Base-by-base conservation (phyloP, 1,140 invertebrate genomes). In the Danaus plexippus region DNA sequence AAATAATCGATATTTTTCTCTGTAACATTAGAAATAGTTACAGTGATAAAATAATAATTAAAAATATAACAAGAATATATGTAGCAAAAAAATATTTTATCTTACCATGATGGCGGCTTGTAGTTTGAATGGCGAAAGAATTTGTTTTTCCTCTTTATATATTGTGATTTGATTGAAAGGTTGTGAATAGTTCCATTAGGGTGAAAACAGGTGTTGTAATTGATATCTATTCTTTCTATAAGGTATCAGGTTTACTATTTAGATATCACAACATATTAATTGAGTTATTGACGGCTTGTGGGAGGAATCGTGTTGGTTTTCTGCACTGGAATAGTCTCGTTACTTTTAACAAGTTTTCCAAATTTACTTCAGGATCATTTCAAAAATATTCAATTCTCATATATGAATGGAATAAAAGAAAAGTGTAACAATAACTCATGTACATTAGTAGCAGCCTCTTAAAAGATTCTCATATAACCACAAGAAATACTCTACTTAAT, bases 171-270 rank as follows among this genome's bases (percentile, higher is more conserved):
- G 75, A 81, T 76, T 78, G 75, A 77, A 64, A 61, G 71, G 55
- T 67, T 46, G 58, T 67, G 64, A 75, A 74, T 67, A 66, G 63
- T 52, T 69, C 78, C 78, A 81, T 81, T 81, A 78, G 62, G 45
- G 53, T 55, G 13, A 45, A 46, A 56, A 42, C 55, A 57, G 43
- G 10, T 40, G 41, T 52, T 54, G 57, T 55, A 64, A 61, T 54
- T 41, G 58, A 64, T 61, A 54, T 55, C 41, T n/a, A 11, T 54
- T n/a, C 46, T 55, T 32, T 54, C 57, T 60, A 45, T 61, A 40
- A 52, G 45, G 44, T 60, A 45, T 52, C 43, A 55, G 44, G 43
- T 60, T 32, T 32, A 32, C 22, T 32, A 32, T 32, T 32, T 7
- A 32, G 22, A 32, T 32, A 32, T 32, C 22, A 32, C 22, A 7